Percentiles rank a stretch among this genome's conserved stretches.
Conservation (phyloP, 2,797 vertebrate genomes). For the Epinephelus malabaricus region DNA sequence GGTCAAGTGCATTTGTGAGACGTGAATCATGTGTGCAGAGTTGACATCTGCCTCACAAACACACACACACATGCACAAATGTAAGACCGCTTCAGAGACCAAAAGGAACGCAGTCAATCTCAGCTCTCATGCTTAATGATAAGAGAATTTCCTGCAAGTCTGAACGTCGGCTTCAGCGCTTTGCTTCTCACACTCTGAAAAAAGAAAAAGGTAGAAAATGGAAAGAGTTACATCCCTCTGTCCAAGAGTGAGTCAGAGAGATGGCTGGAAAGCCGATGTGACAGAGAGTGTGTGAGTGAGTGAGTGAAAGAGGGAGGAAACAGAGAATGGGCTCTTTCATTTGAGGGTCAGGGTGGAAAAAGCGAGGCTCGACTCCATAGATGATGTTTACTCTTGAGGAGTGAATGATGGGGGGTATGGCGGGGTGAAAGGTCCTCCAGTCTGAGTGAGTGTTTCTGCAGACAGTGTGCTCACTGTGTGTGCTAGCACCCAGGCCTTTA, state of each 20-base stretch:
- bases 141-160: conserved; percentile 28
- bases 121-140: background rate
- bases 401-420: conserved; percentile 50
- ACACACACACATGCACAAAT: no score
- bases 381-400: conserved; percentile 80
- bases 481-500: conserved; percentile 5
- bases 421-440: conserved; percentile 60
- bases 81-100: no score
- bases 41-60: no score
- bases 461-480: conserved; percentile 32
- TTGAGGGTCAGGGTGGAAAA: conserved; percentile 76
- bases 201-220: conserved; percentile 67
- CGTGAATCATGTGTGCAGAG: conserved; percentile 8
- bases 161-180: conserved; percentile 20
- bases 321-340: conserved; percentile 83
- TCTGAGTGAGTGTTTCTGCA: conserved; percentile 40
- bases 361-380: conserved; percentile 60
- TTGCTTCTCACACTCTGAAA: conserved; percentile 33
- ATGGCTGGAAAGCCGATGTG: conserved; percentile 63
- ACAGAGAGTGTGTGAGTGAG: conserved; percentile 45
- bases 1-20: conserved; percentile 18
- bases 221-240: conserved; percentile 70
- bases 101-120: conserved; percentile 29
- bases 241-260: conserved; percentile 75
- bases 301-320: conserved; percentile 35